These are phyloP conservation scores for Heliconius ethilla DNA, from an alignment of 2,888 invertebrate genomes.

Conservation along the genomic window DNA sequence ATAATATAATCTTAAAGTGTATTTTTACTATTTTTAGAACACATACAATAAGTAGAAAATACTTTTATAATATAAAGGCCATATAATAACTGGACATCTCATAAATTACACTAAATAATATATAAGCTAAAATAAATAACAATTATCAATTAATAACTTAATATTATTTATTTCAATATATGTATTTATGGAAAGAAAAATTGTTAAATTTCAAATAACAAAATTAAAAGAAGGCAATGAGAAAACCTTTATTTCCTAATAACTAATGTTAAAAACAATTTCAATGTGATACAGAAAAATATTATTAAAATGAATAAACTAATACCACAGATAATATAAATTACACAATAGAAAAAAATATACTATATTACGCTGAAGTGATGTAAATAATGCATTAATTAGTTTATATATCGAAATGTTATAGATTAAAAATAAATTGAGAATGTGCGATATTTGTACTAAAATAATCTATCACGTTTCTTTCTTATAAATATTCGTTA, in stretches of 20 bases:
- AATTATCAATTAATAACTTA: conserved; percentile 31
- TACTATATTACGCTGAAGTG: neutral
- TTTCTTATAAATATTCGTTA: conserved; percentile 16
- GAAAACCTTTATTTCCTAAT: neutral
- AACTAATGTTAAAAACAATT: neutral
- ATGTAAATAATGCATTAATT: conserved; percentile 2
- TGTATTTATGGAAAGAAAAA: neutral
- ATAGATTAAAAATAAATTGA: conserved; percentile 11
- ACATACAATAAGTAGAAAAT: conserved; percentile 39
- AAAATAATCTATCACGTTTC: conserved; percentile 38
- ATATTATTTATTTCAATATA: conserved; percentile 49
- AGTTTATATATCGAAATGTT: conserved; percentile 8
- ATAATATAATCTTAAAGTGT: conserved; percentile 28
- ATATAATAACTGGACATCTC: conserved; percentile 46
- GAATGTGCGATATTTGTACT: conserved; percentile 47
- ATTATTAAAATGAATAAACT: neutral
- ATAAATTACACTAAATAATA: conserved; percentile 37
- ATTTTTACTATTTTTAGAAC: conserved; percentile 36
- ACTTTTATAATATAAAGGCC: conserved; percentile 38
- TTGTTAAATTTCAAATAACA: conserved; percentile 10
- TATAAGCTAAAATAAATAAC: conserved; percentile 34
- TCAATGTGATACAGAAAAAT: neutral
- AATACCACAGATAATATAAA: conserved; percentile 20
- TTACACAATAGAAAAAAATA: neutral
- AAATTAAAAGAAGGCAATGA: conserved; percentile 9